These are phyloP conservation scores for Rhagoletis zephyria DNA, from an alignment of 1,140 invertebrate genomes.

Conservation along the genomic window DNA sequence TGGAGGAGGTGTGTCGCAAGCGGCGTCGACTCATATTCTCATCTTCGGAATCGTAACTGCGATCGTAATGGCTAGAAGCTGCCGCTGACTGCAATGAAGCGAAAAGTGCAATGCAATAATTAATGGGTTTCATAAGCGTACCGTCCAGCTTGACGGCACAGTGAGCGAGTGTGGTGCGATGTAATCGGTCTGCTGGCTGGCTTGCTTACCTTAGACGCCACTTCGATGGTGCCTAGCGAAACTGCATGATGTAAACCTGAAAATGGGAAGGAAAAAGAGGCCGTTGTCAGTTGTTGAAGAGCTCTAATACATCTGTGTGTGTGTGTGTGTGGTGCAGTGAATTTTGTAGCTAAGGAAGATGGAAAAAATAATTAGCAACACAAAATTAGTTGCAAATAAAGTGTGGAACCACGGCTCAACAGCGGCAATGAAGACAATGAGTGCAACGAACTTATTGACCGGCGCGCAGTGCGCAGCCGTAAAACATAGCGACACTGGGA, in stretches of 20 bases:
- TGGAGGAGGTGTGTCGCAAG: slow-evolving; percentile 75
- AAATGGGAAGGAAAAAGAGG: not conserved
- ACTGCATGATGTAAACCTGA: slow-evolving; percentile 73
- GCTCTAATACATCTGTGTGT: not conserved
- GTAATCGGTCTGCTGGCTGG: not conserved
- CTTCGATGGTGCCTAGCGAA: slow-evolving; percentile 73
- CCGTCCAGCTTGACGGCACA: no score
- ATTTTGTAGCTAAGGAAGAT: not conserved
- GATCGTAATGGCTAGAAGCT: slow-evolving; percentile 78
- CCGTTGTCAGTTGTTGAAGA: not conserved
- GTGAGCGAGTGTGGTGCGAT: not conserved
- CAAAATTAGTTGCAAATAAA: slow-evolving; percentile 3
- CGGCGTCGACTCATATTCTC: slow-evolving; percentile 78
- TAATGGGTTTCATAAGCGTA: slow-evolving; percentile 3
- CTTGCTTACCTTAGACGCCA: slow-evolving; percentile 72
- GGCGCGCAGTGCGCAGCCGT: slow-evolving; percentile 12
- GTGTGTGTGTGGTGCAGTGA: not conserved
- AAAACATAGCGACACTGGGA: not conserved
- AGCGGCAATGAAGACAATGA: slow-evolving; percentile 18
- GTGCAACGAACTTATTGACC: slow-evolving; percentile 45
- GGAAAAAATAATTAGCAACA: slow-evolving; percentile 43
- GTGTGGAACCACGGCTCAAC: not conserved
- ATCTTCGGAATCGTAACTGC: slow-evolving; percentile 82
- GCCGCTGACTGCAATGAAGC: slow-evolving; percentile 74
- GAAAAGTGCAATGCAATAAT: slow-evolving; percentile 35